Evolutionary conservation across 1,140 invertebrate genomes (phyloP).

Genomic region (Habropoda laboriosa): DNA sequence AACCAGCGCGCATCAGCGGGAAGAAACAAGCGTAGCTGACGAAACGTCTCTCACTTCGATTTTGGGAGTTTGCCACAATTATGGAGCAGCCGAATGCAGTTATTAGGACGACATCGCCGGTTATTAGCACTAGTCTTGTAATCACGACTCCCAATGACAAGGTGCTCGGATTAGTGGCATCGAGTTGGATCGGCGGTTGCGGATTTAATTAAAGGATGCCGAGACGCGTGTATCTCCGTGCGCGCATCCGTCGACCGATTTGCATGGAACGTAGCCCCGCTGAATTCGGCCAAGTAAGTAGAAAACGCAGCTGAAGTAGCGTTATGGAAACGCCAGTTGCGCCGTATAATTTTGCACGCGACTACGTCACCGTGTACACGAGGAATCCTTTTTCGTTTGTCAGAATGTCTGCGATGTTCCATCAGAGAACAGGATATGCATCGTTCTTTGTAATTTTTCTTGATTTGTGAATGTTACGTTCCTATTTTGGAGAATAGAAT

Average conservation of each 20-base stretch:
- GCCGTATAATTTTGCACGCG: neutral
- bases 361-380: neutral
- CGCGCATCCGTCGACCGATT: conserved; percentile 46
- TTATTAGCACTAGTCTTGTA: conserved; percentile 65
- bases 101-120: conserved; percentile 65
- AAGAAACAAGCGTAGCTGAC: conserved; percentile 25
- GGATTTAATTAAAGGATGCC: conserved; percentile 69
- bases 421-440: neutral
- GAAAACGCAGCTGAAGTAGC: neutral
- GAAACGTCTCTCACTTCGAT: conserved; percentile 47
- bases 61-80: conserved; percentile 58
- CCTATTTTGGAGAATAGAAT: too few relatives aligned
- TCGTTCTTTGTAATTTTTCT: too few relatives aligned
- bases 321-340: neutral
- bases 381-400: neutral
- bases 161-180: conserved; percentile 55
- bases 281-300: conserved; percentile 20
- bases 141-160: conserved; percentile 66
- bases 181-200: conserved; percentile 60
- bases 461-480: too few relatives aligned
- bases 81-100: conserved; percentile 39
- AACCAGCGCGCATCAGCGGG: conserved; percentile 16
- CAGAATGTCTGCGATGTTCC: neutral
- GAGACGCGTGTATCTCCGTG: conserved; percentile 34
- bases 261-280: conserved; percentile 52